Base-by-base conservation (phyloP, 2,113 vertebrate genomes). In the Myotis lucifugus region DNA sequence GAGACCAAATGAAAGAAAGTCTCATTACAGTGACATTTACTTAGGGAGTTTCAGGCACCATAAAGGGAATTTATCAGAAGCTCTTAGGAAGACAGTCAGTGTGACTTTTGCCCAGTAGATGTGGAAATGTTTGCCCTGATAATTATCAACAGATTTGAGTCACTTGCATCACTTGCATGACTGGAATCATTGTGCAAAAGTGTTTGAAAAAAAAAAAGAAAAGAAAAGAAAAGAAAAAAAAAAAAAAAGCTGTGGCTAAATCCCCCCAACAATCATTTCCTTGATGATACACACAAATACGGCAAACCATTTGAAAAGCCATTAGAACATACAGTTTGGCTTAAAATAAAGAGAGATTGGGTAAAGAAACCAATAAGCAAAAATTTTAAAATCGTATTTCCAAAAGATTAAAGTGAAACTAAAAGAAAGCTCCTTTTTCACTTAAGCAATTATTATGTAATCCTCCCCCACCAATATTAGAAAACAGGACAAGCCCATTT, bases 11-110 rank as follows among this genome's bases (percentile, higher is more conserved):
- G 50, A 64, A 72, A 76, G 40, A 48, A 72, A 87, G 32, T 87
- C 64, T 95, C 25, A 77, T 90, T 94, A 73, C 40, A 85, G 56
- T 69, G 14, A 81, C 46, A 92, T 93, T 94, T 92, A 78, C 27
- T 89, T 93, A 85, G 37, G 21, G 32, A 88, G 15, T 73, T 85
- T 83, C 8, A 74, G 17, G 54, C 8, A 92, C 15, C 18, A 17
- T 6, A n/a, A 96, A 93, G 37, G 8, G 14, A 15, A 76, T 73
- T 64, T 87, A 84, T 79, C 59, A 90, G 67, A 89, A 9, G 17
- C 3, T 46, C 29, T 91, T 87, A 85, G 25, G 37, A 90, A 92
- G 37, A 92, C 1, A 46, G 29, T 48, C 29, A 72, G 14, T 88
- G n/a, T 85, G 27, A 56, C 59, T 90, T 91, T 83, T 73, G 64